phyloP scores from a whole-genome alignment of 2,113 vertebrate species.

The Tinamus guttatus region DNA sequence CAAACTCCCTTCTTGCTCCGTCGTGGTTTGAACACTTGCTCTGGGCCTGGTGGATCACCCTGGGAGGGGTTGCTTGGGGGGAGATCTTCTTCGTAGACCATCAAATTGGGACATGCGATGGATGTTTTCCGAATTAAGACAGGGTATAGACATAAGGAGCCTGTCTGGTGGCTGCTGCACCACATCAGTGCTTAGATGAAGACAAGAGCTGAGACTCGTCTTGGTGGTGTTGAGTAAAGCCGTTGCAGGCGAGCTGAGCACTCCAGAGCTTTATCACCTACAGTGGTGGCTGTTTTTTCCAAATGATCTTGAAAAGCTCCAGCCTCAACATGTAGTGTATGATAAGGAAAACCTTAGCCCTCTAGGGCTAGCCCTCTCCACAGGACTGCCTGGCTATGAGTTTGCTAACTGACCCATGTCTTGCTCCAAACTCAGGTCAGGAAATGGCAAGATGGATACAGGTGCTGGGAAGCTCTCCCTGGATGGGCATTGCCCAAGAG shows the following conservation, averaged over 20 bases:
- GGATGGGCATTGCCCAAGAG: background rate
- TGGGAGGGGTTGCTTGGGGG: background rate
- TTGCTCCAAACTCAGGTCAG: fast-evolving
- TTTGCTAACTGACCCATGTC: background rate
- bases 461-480: background rate
- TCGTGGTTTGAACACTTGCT: fast-evolving
- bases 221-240: background rate
- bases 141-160: background rate
- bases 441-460: background rate
- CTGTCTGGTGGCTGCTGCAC: no score
- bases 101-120: background rate
- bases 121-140: background rate
- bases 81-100: background rate
- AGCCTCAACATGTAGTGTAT: fast-evolving
- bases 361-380: background rate
- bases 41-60: fast-evolving
- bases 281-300: background rate
- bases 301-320: background rate
- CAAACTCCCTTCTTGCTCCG: background rate
- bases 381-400: fast-evolving
- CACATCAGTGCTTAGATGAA: background rate
- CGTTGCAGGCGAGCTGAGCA: background rate
- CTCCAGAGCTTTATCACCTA: background rate
- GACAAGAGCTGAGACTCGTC: background rate
- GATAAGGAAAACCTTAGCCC: background rate